Evolutionary conservation across 2,797 vertebrate genomes (phyloP).

Genomic region (Enteromius unitaeniatus): DNA sequence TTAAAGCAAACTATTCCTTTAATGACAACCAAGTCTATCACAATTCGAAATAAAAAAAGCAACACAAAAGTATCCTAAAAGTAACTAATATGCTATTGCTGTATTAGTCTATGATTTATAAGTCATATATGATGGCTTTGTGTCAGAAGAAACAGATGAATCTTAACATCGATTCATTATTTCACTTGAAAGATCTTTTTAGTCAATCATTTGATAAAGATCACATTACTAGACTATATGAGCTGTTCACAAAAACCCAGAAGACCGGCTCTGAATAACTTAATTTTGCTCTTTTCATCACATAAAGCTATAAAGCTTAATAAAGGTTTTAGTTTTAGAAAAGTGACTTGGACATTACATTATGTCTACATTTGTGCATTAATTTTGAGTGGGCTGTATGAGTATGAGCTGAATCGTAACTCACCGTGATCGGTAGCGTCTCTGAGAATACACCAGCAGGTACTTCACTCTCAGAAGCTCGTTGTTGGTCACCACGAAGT

Average conservation of each 20-base stretch:
- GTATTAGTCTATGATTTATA: background rate
- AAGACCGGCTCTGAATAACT: background rate
- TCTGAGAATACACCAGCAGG: conserved; percentile 94
- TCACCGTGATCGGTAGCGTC: conserved; percentile 82
- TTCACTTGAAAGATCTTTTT: background rate
- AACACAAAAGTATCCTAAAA: background rate
- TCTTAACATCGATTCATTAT: background rate
- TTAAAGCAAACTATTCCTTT: background rate
- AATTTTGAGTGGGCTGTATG: background rate
- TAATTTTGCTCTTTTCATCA: background rate
- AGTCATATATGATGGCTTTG: background rate
- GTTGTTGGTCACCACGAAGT: conserved; percentile 98
- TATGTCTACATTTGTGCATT: background rate
- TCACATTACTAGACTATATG: background rate
- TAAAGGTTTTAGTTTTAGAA: background rate
- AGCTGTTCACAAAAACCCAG: background rate
- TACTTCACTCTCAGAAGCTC: conserved; percentile 94
- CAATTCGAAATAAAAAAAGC: background rate
- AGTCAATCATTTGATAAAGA: background rate
- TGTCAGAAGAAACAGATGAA: conserved; percentile 3
- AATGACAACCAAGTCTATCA: background rate
- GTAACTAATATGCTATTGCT: background rate
- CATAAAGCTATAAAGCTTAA: background rate
- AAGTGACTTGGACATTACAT: background rate
- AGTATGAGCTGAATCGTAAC: background rate